Evolutionary conservation across 2,888 invertebrate genomes (phyloP).

Genomic region (Chouioia cunea): DNA sequence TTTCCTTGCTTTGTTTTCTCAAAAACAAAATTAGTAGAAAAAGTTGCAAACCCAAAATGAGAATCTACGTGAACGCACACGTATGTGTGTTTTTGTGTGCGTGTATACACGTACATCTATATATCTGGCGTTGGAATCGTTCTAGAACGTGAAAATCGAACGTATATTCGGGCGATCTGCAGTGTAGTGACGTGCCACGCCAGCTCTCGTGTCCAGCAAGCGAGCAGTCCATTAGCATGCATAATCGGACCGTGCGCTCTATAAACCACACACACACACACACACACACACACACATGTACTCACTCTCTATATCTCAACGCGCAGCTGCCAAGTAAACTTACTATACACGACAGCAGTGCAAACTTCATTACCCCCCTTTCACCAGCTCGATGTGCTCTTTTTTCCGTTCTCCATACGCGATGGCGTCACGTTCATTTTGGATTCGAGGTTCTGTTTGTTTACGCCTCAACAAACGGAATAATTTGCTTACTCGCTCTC

Average conservation of each 20-base stretch:
- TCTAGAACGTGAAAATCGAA: constrained; percentile 32
- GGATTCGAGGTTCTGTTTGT: no score
- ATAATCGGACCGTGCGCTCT: constrained; percentile 27
- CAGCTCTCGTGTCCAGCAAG: neutral
- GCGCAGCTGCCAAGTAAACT: no score
- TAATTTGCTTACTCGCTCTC: no score
- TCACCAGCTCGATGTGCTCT: neutral
- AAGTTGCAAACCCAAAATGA: no score
- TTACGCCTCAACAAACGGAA: no score
- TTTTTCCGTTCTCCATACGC: no score
- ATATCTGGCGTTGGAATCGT: neutral
- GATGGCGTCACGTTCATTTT: no score
- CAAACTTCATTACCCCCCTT: neutral
- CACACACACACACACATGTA: neutral
- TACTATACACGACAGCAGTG: no score
- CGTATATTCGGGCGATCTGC: constrained; percentile 4
- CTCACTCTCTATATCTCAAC: neutral
- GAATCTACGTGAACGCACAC: no score
- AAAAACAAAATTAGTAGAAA: no score
- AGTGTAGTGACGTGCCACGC: constrained; percentile 20
- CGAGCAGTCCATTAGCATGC: constrained; percentile 36
- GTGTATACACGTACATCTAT: neutral
- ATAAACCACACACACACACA: constrained; percentile 5
- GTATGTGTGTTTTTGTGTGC: no score
- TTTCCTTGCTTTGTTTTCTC: no score